Conservation (phyloP, 2,888 invertebrate species). For the Halictus ligatus region DNA sequence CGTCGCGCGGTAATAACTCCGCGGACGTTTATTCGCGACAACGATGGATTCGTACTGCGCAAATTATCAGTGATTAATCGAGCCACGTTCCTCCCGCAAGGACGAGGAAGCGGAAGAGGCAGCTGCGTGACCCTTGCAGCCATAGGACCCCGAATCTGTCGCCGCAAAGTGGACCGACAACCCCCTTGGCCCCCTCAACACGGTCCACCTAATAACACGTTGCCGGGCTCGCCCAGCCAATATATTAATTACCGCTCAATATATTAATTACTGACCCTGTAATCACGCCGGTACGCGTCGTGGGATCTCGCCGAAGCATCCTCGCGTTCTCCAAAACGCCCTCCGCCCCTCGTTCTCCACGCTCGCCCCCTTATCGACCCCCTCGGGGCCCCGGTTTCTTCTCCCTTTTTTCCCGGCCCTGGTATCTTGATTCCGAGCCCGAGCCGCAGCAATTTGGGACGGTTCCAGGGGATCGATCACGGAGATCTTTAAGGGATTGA, state of each 20-base stretch:
- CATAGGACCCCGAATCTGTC: conserved; percentile 68
- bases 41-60: conserved; percentile 62
- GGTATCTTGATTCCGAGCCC: conserved; percentile 23
- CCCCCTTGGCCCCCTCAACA: background rate
- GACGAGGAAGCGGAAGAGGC: conserved; percentile 26
- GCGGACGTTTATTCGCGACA: conserved; percentile 59
- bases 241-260: conserved; percentile 83
- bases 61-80: conserved; percentile 75
- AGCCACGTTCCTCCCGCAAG: conserved; percentile 34
- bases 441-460: conserved; percentile 25
- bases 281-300: conserved; percentile 77
- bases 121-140: background rate
- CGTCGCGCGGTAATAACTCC: conserved; percentile 63
- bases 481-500: conserved; percentile 46
- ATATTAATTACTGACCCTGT: conserved; percentile 82
- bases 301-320: conserved; percentile 66
- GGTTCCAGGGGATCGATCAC: conserved; percentile 25
- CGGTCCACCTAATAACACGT: conserved; percentile 78
- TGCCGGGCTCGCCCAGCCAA: conserved; percentile 73
- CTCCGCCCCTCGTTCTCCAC: background rate
- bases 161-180: conserved; percentile 55
- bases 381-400: conserved; percentile 7
- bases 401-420: background rate
- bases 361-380: conserved; percentile 2
- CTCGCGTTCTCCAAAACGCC: conserved; percentile 36